These are phyloP conservation scores for Zapornia atra DNA, from an alignment of 2,113 vertebrate species.

Conservation along the genomic window DNA sequence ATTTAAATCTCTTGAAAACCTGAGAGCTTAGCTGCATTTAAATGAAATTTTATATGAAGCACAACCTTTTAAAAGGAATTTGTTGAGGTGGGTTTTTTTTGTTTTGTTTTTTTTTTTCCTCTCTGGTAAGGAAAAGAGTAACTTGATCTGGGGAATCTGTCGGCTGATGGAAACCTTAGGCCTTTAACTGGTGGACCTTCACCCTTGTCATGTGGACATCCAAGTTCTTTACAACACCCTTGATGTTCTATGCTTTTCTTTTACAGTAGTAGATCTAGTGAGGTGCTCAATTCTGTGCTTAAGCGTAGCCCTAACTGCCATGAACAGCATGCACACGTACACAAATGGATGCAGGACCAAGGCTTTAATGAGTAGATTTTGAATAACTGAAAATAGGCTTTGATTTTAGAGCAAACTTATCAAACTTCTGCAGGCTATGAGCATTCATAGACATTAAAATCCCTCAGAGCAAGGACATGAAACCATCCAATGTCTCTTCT, in stretches of 20 bases:
- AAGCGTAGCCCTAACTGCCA: not conserved
- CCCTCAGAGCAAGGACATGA: slow-evolving; percentile 16
- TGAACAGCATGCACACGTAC: not conserved
- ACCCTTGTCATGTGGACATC: not conserved
- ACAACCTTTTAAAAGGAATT: not conserved
- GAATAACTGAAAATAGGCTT: not conserved
- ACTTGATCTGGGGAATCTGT: not conserved
- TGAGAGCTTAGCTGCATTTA: not conserved
- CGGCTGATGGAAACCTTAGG: not conserved
- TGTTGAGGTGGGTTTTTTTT: not conserved
- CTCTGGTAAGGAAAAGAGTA: not conserved
- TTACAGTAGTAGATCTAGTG: not conserved
- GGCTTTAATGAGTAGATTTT: not conserved
- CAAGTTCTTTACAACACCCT: not conserved
- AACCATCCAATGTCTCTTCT: not conserved
- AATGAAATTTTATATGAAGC: not conserved
- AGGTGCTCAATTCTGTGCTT: not conserved
- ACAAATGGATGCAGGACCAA: not conserved
- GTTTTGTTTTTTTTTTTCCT: not conserved
- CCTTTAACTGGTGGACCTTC: not conserved
- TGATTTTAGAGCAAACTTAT: slow-evolving; percentile 6
- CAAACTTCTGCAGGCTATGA: not conserved
- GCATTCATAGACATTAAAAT: not conserved
- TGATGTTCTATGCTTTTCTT: not conserved
- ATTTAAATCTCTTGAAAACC: not conserved